Base-by-base conservation (phyloP, 2,888 invertebrate species). In the Melanostoma mellinum region DNA sequence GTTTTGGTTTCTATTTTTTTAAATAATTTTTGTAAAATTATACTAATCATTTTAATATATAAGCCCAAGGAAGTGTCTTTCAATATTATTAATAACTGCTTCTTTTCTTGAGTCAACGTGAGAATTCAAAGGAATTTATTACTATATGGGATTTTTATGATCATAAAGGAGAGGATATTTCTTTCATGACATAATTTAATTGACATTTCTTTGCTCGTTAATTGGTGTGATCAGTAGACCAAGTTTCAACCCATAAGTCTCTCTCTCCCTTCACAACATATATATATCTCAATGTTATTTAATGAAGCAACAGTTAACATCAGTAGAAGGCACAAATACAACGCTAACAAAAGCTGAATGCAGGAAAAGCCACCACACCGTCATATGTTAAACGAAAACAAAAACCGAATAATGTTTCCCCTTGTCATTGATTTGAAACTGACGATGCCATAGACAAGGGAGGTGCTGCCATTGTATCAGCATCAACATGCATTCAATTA, bases 291-390 rank as follows among this genome's bases (percentile, higher is more conserved):
- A 71, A 77, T 77, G 44, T 63, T 56, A 65, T 82, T 56, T 78
- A 84, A 84, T 84, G 78, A 84, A 73, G 82, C 69, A 84, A 84
- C 74, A 78, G 58, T 84, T 71, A 71, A 79, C 71, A 79, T 79
- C 74, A 78, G 79, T 74, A 65, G 65, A 65, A 84, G 74, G 74
- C 65, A 73, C 74, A 69, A 73, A 69, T 67, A 60, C 69, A 33
- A 53, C 69, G 65, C 69, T 74, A 78, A 78, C 60, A 63, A 74
- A 69, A 42, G 60, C 60, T 67, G 67, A 79, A 84, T 65, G 67
- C 69, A 71, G 71, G 74, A 79, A 79, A 77, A 78, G 20, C 60
- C 48, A 35, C 6, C 40, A 50, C 68, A 61, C 36, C 32, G 36
- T 40, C 33, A 60, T 61, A 58, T 53, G 36, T 20, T 44, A 32